phyloP scores from a whole-genome alignment of 2,797 vertebrate genomes.

The Sitta carolinensis region DNA sequence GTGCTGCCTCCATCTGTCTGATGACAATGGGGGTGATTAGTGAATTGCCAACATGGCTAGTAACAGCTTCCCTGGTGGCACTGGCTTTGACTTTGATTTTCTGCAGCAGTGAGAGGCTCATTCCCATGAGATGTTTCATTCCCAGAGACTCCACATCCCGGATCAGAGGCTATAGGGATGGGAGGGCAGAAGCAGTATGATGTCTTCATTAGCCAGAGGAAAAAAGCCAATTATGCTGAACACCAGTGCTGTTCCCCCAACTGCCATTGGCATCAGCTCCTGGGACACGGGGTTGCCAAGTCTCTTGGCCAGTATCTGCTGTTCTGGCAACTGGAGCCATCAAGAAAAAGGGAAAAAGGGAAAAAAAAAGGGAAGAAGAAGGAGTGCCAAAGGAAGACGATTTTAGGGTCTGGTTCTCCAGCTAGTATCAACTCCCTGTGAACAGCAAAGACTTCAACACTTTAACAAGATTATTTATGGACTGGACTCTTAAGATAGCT shows the following conservation, averaged over 20 bases:
- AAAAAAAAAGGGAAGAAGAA: neutral
- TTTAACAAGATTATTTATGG: neutral
- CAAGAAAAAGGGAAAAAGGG: neutral
- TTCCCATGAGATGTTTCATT: conserved; percentile 3
- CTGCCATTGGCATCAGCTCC: conserved; percentile 49
- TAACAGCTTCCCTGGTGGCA: conserved; percentile 50
- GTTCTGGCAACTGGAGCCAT: neutral
- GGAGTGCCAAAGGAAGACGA: neutral
- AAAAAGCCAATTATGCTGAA: conserved; percentile 46
- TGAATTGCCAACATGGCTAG: conserved; percentile 42
- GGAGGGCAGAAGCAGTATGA: conserved; percentile 36
- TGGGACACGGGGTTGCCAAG: neutral
- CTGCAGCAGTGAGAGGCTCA: conserved; percentile 24
- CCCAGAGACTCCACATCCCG: neutral
- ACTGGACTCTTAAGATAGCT: neutral
- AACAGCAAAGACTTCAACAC: neutral
- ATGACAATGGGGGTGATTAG: conserved; percentile 5
- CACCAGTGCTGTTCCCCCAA: neutral
- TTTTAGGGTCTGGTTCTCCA: neutral
- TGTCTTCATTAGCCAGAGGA: conserved; percentile 64
- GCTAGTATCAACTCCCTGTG: neutral
- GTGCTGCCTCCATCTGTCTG: neutral
- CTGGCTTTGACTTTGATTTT: conserved; percentile 39
- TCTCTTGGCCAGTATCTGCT: neutral
- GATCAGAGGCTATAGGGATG: conserved; percentile 52